Evolutionary conservation across 2,113 vertebrate species (phyloP).

Genomic region (Donacobius atricapilla): DNA sequence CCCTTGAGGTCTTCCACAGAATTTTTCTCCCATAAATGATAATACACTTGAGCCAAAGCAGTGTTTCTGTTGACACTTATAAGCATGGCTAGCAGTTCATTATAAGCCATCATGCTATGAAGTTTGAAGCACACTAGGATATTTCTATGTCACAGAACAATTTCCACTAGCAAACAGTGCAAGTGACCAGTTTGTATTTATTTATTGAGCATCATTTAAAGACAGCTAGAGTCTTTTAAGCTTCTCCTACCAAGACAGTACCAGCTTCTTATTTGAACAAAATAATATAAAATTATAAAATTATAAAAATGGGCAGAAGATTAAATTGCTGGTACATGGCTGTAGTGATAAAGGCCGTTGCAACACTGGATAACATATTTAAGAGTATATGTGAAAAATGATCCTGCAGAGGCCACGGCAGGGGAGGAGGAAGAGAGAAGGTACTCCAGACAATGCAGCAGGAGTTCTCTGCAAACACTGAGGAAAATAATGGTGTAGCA

Average conservation of each 20-base stretch:
- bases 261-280: background rate
- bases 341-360: background rate
- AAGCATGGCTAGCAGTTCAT: background rate
- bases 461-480: no score
- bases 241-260: background rate
- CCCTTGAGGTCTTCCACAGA: background rate
- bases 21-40: background rate
- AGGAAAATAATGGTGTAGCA: background rate
- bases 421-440: background rate
- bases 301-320: background rate
- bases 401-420: background rate
- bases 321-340: background rate
- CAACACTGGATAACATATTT: background rate
- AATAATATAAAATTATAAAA: background rate
- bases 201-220: background rate
- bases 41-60: background rate
- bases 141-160: background rate
- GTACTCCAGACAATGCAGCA: background rate
- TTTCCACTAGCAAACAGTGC: background rate
- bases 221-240: background rate
- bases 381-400: accelerated
- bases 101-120: background rate
- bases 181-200: background rate
- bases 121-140: background rate
- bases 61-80: background rate